Conservation (phyloP, 2,797 vertebrate genomes). For the Ptychadena robeensis region DNA sequence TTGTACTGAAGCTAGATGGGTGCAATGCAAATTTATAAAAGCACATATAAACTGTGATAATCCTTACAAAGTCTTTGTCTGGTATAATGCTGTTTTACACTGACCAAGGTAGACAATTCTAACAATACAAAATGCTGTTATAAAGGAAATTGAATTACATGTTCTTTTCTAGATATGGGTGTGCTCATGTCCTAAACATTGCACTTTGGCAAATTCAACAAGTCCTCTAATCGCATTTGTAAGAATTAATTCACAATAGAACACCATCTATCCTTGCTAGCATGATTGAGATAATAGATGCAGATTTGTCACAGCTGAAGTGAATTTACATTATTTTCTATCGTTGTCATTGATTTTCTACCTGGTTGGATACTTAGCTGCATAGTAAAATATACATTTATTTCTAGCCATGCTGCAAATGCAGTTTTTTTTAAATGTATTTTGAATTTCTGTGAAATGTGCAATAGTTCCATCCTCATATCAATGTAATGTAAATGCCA, state of each 20-base stretch:
- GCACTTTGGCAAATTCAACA: slow-evolving; percentile 38
- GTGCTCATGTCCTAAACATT: slow-evolving; percentile 35
- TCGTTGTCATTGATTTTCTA: slow-evolving; percentile 51
- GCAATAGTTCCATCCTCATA: not conserved
- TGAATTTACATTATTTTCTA: slow-evolving; percentile 47
- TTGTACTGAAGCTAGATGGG: too few relatives aligned
- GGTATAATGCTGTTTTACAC: not conserved
- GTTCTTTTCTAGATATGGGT: not conserved
- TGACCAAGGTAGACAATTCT: not conserved
- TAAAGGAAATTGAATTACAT: slow-evolving; percentile 12
- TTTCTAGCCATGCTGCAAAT: slow-evolving; percentile 15
- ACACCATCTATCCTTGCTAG: slow-evolving; percentile 26
- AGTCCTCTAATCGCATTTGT: slow-evolving; percentile 40
- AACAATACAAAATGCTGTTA: not conserved
- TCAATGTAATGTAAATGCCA: not conserved
- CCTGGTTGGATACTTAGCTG: slow-evolving; percentile 42
- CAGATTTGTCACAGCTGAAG: slow-evolving; percentile 47
- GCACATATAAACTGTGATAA: too few relatives aligned
- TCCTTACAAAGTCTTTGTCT: not conserved
- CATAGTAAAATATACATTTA: slow-evolving; percentile 39
- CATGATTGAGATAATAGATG: slow-evolving; percentile 49
- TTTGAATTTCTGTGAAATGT: not conserved
- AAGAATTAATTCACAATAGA: slow-evolving; percentile 42
- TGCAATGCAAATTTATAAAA: too few relatives aligned
- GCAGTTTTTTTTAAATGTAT: not conserved